Conservation (phyloP, 2,113 vertebrate genomes). For the Oophaga pumilio region DNA sequence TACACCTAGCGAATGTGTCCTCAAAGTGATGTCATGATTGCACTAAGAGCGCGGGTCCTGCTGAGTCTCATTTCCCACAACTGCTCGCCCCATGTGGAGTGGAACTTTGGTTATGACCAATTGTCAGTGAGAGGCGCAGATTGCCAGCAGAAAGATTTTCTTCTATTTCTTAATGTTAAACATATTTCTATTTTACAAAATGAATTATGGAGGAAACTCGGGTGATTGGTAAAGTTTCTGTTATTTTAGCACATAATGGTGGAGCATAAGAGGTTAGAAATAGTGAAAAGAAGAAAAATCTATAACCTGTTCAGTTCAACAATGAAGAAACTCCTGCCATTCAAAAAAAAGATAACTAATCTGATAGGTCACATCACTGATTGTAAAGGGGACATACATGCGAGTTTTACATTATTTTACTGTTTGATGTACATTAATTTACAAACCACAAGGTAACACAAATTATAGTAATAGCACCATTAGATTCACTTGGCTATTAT, state of each 20-base stretch:
- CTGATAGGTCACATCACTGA: no score
- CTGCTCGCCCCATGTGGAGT: neutral
- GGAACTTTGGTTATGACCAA: neutral
- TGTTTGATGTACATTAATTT: no score
- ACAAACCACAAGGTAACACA: no score
- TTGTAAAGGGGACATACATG: no score
- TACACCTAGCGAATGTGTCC: slow-evolving; percentile 20
- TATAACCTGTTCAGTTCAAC: no score
- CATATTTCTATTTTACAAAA: neutral
- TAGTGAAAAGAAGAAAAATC: neutral
- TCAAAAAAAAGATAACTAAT: no score
- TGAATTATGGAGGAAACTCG: neutral
- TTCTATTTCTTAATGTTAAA: slow-evolving; percentile 14
- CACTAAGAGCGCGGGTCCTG: slow-evolving; percentile 9
- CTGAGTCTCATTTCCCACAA: slow-evolving; percentile 39
- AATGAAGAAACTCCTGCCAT: no score
- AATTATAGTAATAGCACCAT: no score
- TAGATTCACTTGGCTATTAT: no score
- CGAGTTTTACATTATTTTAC: no score
- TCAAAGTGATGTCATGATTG: slow-evolving; percentile 24
- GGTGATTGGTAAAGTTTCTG: neutral
- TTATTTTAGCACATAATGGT: neutral
- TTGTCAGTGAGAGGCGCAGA: neutral
- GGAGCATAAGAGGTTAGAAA: neutral
- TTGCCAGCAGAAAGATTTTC: neutral